Percentiles rank a stretch among this genome's conserved stretches.
phyloP scores from a whole-genome alignment of 2,113 vertebrate genomes.

The Mesitornis unicolor region DNA sequence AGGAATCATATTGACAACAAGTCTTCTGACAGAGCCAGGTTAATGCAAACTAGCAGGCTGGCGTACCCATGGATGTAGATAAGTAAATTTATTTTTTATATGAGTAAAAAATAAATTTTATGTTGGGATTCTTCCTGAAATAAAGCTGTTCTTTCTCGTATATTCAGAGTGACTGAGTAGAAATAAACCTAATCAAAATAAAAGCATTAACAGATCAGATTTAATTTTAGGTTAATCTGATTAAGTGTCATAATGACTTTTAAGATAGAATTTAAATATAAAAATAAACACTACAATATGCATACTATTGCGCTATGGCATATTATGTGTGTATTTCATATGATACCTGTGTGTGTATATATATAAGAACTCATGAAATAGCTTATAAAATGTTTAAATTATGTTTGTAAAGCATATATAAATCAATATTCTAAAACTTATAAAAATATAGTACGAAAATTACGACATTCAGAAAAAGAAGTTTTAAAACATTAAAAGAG shows the following conservation, averaged over 20 bases:
- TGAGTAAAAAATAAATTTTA: not conserved
- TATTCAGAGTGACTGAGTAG: not conserved
- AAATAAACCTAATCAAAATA: not conserved
- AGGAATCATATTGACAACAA: not conserved
- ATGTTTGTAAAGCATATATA: not conserved
- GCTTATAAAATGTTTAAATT: not conserved
- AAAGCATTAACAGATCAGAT: not conserved
- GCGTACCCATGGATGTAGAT: not conserved
- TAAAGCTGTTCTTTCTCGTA: not conserved
- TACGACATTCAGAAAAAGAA: not conserved
- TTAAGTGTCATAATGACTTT: not conserved
- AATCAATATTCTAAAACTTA: not conserved
- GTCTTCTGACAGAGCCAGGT: not conserved
- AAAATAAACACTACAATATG: not conserved
- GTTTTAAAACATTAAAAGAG: not conserved
- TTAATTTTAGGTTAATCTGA: not conserved
- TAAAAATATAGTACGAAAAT: not conserved
- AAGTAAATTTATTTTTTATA: not conserved
- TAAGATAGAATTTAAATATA: not conserved
- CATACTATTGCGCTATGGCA: not conserved
- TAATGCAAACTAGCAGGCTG: not conserved
- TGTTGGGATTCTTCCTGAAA: not conserved
- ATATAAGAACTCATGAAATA: not conserved
- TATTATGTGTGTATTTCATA: not conserved
- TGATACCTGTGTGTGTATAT: not conserved